Base-by-base conservation (phyloP, 2,113 vertebrate genomes). In the Calidris pygmaea region DNA sequence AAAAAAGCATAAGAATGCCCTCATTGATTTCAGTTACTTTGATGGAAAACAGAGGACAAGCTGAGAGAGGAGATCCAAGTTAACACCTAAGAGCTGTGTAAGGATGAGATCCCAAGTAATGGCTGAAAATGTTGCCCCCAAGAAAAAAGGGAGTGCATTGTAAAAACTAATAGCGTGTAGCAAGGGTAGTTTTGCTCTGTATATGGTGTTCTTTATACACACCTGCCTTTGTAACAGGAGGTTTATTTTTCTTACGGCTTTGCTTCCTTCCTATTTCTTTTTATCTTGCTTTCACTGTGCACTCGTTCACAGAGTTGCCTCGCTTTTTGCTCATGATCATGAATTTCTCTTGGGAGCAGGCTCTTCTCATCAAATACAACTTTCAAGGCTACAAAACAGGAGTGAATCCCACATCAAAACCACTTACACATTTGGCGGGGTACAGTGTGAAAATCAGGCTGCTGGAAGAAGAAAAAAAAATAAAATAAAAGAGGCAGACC, bases 281-380 rank as follows among this genome's bases (percentile, higher is more conserved):
- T 97, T 79, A 80, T 96, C 97, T 97, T 95, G 37, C 71, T 67
- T 94, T 96, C 91, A 18, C 53, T 75, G 88, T 52, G 62, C 52
- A 5, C 89, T 87, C 26, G 9, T 82, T 97, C 96, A 60, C 47
- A 53, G 65, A 95, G 82, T 81, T 96, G 90, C 87, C 96, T 98
- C 10, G 12, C 82, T 97, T 96, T 97, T 95, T 84, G 87, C 93
- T 98, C 97, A 81, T 23, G 85, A 90, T 98, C 95, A 77, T 98
- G 93, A 89, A 98, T 97, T 96, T 98, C 98, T 98, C 98, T 98
- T 55, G 98, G 98, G 89, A 99, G 97, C 72, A 98, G 96, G 81
- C 95, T 98, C 92, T 95, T 98, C 95, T 98, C 98, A 97, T 98
- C 98, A 98, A 98, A 98, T 52, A 92, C 87, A 72, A 96, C 97